Percentiles rank a stretch among this genome's conserved stretches.
Conservation (phyloP, 2,113 vertebrate species). For the Antechinus flavipes region DNA sequence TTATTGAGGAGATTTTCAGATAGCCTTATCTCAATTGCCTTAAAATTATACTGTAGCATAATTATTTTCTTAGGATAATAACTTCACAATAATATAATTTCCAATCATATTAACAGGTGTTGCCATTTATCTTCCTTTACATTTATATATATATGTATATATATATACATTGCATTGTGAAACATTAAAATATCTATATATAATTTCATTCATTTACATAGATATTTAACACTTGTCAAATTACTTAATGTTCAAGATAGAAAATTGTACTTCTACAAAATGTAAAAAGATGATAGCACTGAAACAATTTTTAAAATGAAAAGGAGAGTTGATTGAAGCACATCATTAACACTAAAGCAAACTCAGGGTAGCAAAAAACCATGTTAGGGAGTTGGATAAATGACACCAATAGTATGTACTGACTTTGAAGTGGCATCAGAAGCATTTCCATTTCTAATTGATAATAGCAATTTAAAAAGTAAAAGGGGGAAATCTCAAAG, state of each 20-base stretch:
- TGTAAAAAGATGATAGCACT: neutral
- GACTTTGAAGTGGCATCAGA: slow-evolving; percentile 38
- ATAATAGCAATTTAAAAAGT: slow-evolving; percentile 20
- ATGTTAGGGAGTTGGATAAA: neutral
- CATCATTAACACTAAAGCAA: neutral
- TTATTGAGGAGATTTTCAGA: slow-evolving; percentile 58
- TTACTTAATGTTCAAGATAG: neutral
- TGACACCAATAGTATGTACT: neutral
- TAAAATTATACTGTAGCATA: slow-evolving; percentile 42
- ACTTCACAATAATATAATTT: slow-evolving; percentile 57
- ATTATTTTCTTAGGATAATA: slow-evolving; percentile 60
- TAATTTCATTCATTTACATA: slow-evolving; percentile 34
- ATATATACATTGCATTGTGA: slow-evolving; percentile 21
- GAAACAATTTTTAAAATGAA: neutral
- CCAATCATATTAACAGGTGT: slow-evolving; percentile 51
- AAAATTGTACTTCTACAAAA: neutral
- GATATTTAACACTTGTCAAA: neutral
- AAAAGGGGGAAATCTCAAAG: neutral
- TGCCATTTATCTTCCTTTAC: slow-evolving; percentile 47
- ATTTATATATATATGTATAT: neutral
- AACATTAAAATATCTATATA: slow-evolving; percentile 30
- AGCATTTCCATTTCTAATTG: neutral
- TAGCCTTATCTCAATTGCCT: slow-evolving; percentile 64
- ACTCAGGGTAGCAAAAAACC: neutral
- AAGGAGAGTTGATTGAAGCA: neutral